Conservation (phyloP, 2,113 vertebrate genomes). For the Candoia aspera region DNA sequence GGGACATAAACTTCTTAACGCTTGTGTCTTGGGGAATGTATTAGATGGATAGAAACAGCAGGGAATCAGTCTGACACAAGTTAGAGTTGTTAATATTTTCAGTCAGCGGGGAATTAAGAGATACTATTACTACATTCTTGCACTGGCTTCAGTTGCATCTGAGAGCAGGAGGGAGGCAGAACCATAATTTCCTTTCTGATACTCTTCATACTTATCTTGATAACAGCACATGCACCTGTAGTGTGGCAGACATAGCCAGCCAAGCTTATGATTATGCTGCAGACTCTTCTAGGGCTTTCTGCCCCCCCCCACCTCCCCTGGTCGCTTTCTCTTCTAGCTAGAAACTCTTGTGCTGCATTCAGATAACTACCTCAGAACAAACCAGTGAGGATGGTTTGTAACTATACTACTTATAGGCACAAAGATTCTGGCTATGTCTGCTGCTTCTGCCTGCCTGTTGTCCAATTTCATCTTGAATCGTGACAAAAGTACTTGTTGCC, state of each 20-base stretch:
- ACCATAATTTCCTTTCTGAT: not conserved
- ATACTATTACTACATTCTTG: conserved; percentile 19
- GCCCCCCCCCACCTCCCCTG: not conserved
- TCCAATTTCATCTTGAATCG: not conserved
- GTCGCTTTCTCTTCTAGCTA: not conserved
- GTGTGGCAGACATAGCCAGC: not conserved
- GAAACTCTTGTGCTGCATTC: too few relatives aligned
- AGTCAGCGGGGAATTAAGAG: conserved; percentile 9
- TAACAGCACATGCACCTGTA: not conserved
- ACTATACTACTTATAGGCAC: not conserved
- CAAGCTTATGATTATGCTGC: not conserved
- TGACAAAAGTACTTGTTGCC: not conserved
- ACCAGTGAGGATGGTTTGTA: not conserved
- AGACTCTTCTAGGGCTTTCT: too few relatives aligned
- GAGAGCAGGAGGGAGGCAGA: not conserved
- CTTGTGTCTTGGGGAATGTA: not conserved
- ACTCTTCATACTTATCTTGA: not conserved
- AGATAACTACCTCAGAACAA: not conserved
- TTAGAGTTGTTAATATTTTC: conserved; percentile 21
- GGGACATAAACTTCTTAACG: not conserved
- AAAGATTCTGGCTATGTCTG: not conserved
- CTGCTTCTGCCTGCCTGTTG: not conserved
- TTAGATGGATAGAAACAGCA: not conserved
- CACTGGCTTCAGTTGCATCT: conserved; percentile 6
- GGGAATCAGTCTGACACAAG: not conserved